A percentile compares a stretch with the other conserved stretches of the same genome.
phyloP scores from a whole-genome alignment of 2,113 vertebrate genomes.

The Syngnathus scovelli region DNA sequence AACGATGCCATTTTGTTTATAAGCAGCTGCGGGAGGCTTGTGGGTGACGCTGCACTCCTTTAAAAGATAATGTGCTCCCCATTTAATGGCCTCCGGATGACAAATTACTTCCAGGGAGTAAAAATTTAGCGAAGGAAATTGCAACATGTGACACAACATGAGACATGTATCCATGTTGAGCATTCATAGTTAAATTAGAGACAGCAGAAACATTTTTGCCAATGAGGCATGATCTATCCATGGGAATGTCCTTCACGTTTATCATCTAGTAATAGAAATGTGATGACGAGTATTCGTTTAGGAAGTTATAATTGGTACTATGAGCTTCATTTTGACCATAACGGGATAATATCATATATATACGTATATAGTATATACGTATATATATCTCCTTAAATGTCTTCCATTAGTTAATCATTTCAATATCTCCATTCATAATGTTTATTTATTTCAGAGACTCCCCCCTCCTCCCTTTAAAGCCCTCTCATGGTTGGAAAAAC shows the following conservation, averaged over 20 bases:
- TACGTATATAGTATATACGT: no score
- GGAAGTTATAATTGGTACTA: background rate
- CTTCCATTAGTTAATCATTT: constrained; percentile 1
- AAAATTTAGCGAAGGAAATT: constrained; percentile 64
- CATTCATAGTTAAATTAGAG: constrained; percentile 54
- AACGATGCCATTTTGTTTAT: constrained; percentile 74
- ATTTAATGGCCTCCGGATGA: constrained; percentile 76
- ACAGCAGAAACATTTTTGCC: constrained; percentile 25
- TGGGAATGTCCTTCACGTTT: background rate
- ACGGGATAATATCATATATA: background rate
- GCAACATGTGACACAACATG: constrained; percentile 53
- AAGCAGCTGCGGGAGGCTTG: constrained; percentile 68
- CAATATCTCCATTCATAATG: constrained; percentile 1
- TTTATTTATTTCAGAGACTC: background rate
- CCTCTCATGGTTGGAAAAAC: constrained; percentile 36
- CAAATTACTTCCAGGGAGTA: constrained; percentile 72
- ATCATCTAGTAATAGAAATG: background rate
- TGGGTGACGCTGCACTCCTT: constrained; percentile 71
- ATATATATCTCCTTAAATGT: background rate
- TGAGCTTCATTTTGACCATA: background rate
- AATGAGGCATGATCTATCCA: background rate
- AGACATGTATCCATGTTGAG: constrained; percentile 59
- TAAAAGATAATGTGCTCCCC: constrained; percentile 75
- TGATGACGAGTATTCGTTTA: background rate
- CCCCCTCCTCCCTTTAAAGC: background rate